phyloP scores from a whole-genome alignment of 2,888 invertebrate species.

The Erynnis tages region DNA sequence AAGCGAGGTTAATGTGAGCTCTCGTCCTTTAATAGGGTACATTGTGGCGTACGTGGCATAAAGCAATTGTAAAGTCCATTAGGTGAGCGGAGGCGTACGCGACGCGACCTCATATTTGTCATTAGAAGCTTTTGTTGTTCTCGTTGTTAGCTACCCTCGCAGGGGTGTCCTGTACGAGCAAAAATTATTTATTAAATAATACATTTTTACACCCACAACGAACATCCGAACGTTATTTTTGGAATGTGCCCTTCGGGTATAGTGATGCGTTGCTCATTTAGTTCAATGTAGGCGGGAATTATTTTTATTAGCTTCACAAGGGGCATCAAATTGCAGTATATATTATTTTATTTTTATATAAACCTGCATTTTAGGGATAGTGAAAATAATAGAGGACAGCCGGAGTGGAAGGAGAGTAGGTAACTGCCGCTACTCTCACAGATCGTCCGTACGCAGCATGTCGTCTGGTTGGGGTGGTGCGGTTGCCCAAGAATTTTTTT shows the following conservation, averaged over 20 bases:
- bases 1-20: conserved; percentile 47
- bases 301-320: conserved; percentile 39
- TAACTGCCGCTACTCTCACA: too few relatives aligned
- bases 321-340: conserved; percentile 33
- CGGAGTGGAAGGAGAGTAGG: too few relatives aligned
- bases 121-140: conserved; percentile 70
- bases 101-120: conserved; percentile 65
- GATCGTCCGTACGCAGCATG: too few relatives aligned
- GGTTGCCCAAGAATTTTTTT: too few relatives aligned
- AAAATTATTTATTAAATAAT: conserved; percentile 67
- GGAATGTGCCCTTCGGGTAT: conserved; percentile 65
- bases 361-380: too few relatives aligned
- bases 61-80: conserved; percentile 74
- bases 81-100: conserved; percentile 57
- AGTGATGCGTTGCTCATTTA: conserved; percentile 41
- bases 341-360: not conserved
- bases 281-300: conserved; percentile 32
- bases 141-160: conserved; percentile 51
- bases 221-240: conserved; percentile 56
- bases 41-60: conserved; percentile 46
- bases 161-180: conserved; percentile 53
- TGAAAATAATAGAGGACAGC: too few relatives aligned
- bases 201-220: conserved; percentile 56
- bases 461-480: too few relatives aligned
- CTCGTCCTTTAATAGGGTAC: conserved; percentile 54